Evolutionary conservation across 30 jellyfish, hydroid and myxozoan species (phyloP).

Genomic region (Pelagia noctiluca): DNA sequence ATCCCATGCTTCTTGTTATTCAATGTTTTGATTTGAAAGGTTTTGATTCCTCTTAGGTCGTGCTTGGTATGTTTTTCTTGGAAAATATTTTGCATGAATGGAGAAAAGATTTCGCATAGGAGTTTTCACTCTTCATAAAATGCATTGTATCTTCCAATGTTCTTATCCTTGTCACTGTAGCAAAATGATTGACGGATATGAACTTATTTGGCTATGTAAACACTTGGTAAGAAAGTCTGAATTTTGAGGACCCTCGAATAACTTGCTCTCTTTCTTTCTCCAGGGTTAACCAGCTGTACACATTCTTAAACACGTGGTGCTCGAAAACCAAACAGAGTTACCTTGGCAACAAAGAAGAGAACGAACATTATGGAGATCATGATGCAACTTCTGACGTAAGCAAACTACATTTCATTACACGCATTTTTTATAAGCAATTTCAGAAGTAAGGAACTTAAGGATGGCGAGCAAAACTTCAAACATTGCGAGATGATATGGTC

Average conservation of each 20-base stretch:
- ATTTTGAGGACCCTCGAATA: not conserved
- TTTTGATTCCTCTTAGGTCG: too few species aligned
- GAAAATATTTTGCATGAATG: too few species aligned
- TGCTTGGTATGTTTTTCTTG: too few species aligned
- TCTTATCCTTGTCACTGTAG: not conserved
- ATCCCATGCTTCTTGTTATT: too few species aligned
- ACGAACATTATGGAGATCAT: not conserved
- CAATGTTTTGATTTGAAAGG: too few species aligned
- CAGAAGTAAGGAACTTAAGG: too few species aligned
- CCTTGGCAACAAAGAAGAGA: not conserved
- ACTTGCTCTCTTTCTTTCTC: not conserved
- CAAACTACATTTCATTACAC: too few species aligned
- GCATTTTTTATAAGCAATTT: too few species aligned
- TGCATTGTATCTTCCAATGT: not conserved
- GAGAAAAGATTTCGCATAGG: too few species aligned
- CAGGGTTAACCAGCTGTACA: constrained; percentile 47
- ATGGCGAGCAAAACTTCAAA: too few species aligned
- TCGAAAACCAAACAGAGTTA: constrained; percentile 1
- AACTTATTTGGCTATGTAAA: not conserved
- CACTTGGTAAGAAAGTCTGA: not conserved
- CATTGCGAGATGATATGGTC: too few species aligned
- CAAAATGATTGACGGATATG: not conserved
- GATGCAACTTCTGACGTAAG: constrained; percentile 6
- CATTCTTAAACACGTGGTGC: constrained; percentile 49
- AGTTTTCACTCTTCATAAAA: not conserved